Conservation (phyloP, 1,140 invertebrate genomes). For the Elymnias hypermnestra region DNA sequence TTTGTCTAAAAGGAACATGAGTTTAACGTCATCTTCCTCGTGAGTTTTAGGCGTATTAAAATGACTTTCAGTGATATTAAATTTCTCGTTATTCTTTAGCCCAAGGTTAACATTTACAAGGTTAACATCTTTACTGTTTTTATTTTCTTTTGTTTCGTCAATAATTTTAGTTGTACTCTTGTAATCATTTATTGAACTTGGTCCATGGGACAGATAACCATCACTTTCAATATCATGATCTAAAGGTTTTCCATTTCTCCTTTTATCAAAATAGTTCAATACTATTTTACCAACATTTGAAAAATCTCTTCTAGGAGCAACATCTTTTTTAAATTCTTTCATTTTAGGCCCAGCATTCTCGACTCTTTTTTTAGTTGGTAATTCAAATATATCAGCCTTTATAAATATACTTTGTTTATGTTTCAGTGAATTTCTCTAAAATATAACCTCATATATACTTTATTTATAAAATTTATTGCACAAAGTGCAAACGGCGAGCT, state of each 20-base stretch:
- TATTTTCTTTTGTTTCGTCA: neutral
- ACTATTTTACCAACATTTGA: slow-evolving; percentile 30
- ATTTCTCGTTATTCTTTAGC: neutral
- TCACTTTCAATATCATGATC: neutral
- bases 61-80: slow-evolving; percentile 3
- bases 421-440: slow-evolving; percentile 31
- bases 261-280: slow-evolving; percentile 33
- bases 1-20: slow-evolving; percentile 19
- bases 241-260: slow-evolving; percentile 12
- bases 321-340: slow-evolving; percentile 33
- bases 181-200: neutral
- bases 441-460: neutral
- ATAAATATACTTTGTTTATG: slow-evolving; percentile 40
- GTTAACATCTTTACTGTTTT: no score
- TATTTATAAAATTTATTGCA: no score
- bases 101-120: no score
- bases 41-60: neutral
- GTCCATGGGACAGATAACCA: neutral
- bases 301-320: slow-evolving; percentile 45
- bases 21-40: slow-evolving; percentile 4
- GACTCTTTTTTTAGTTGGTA: slow-evolving; percentile 15
- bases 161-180: slow-evolving; percentile 1
- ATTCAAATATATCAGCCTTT: slow-evolving; percentile 28
- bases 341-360: neutral
- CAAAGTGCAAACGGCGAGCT: no score